Conservation (phyloP, 2,113 vertebrate genomes). For the Eidolon helvum region DNA sequence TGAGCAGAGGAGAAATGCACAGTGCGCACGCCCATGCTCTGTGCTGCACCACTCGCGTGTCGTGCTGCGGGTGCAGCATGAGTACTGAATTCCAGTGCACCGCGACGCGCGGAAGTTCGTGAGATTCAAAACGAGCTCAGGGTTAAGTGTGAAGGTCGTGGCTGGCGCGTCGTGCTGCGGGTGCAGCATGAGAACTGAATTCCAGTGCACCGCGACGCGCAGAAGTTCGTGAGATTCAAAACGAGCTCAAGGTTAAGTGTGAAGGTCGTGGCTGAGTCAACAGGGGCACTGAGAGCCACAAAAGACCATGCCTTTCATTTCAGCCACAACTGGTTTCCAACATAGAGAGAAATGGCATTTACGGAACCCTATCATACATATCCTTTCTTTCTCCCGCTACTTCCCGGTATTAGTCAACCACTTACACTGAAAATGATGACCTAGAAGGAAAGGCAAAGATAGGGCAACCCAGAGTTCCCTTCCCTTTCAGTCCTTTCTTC, state of each 20-base stretch:
- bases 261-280: not conserved
- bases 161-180: not conserved
- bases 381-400: not conserved
- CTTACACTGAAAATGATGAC: too few species aligned
- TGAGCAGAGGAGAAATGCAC: not conserved
- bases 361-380: not conserved
- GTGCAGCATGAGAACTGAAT: accelerated
- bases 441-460: not conserved
- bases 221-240: not conserved
- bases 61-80: accelerated
- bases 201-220: accelerated
- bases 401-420: not conserved
- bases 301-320: not conserved
- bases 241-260: not conserved
- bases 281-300: too few species aligned
- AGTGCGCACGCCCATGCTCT: accelerated
- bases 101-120: accelerated
- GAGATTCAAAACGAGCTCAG: not conserved
- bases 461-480: too few species aligned
- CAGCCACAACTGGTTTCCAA: not conserved
- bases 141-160: not conserved
- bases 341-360: not conserved
- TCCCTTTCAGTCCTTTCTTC: not conserved
- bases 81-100: not conserved
- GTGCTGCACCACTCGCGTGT: accelerated